phyloP scores from a whole-genome alignment of 2,113 vertebrate genomes.

The Cairina moschata region DNA sequence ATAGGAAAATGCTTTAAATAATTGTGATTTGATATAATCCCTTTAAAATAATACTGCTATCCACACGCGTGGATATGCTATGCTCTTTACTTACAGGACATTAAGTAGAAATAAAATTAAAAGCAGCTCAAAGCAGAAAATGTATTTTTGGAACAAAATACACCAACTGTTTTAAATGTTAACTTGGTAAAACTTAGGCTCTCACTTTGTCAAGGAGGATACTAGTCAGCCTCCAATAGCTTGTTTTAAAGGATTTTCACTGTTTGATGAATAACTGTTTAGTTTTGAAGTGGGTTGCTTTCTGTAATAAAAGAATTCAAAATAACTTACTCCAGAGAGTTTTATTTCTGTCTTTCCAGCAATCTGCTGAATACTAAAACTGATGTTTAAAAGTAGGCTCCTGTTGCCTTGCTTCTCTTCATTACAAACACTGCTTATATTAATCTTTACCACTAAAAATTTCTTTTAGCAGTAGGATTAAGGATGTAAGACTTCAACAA shows the following conservation, averaged over 20 bases:
- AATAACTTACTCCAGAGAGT: no score
- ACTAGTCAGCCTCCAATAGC: background rate
- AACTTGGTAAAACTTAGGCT: background rate
- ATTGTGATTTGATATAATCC: background rate
- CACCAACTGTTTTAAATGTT: background rate
- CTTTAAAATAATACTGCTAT: background rate
- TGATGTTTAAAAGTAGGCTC: background rate
- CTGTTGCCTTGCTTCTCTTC: background rate
- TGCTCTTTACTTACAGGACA: background rate
- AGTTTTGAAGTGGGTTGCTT: background rate
- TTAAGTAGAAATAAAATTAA: background rate
- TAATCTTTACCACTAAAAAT: background rate
- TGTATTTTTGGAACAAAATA: background rate
- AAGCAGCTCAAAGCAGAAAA: background rate
- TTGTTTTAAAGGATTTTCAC: background rate
- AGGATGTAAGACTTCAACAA: background rate
- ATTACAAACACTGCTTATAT: no score
- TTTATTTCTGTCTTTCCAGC: background rate
- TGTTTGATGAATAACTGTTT: background rate
- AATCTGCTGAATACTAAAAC: background rate
- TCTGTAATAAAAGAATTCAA: background rate
- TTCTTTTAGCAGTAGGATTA: background rate
- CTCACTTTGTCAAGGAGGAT: no score
- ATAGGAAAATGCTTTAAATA: background rate
- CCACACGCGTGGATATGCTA: no score